These are phyloP conservation scores for Papilio polyxenes DNA, from an alignment of 1,140 invertebrate genomes.

Conservation along the genomic window DNA sequence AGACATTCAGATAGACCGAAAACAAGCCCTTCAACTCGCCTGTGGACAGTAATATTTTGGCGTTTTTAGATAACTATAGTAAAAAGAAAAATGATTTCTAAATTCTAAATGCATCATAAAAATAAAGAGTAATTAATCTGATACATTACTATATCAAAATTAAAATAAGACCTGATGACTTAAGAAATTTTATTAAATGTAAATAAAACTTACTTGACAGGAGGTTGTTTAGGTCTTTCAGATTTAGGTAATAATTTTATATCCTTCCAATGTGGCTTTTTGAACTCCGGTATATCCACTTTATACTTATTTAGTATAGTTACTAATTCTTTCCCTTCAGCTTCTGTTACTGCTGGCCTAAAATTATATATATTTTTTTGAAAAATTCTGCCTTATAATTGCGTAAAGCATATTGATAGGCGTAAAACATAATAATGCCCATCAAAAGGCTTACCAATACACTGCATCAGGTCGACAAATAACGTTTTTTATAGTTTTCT, in stretches of 20 bases:
- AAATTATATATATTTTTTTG: conserved; percentile 8
- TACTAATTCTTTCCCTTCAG: conserved; percentile 49
- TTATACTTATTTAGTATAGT: conserved; percentile 51
- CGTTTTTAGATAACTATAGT: neutral
- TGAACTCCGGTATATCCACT: conserved; percentile 57
- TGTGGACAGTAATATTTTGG: conserved; percentile 49
- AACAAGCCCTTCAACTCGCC: conserved; percentile 62
- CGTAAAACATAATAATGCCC: neutral
- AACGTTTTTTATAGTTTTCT: conserved; percentile 72
- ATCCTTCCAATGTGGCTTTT: conserved; percentile 68
- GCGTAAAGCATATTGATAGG: neutral
- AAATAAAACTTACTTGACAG: conserved; percentile 55
- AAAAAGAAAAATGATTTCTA: neutral
- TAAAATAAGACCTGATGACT: neutral
- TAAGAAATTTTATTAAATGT: neutral
- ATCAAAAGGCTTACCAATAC: conserved; percentile 57
- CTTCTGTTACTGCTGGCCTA: conserved; percentile 60
- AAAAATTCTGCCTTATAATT: neutral
- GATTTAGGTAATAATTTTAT: conserved; percentile 65
- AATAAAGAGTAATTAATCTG: neutral
- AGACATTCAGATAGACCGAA: conserved; percentile 65
- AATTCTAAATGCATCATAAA: neutral
- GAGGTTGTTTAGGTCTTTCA: conserved; percentile 61
- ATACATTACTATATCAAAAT: neutral
- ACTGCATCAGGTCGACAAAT: conserved; percentile 66